Conservation (phyloP, 2,797 vertebrate genomes). For the Phoebastria nigripes region DNA sequence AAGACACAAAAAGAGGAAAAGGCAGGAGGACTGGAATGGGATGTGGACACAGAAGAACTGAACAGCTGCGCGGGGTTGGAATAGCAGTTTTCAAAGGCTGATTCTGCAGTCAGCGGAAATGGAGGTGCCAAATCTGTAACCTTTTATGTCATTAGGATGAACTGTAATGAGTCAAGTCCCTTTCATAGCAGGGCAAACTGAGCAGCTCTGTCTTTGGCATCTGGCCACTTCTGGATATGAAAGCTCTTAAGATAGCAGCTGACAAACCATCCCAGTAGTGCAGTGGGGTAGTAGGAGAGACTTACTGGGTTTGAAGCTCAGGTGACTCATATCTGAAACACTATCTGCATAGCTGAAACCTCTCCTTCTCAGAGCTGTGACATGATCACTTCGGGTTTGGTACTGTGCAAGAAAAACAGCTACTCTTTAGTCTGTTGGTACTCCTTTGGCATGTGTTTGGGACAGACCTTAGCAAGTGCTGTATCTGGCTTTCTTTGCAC, state of each 20-base stretch:
- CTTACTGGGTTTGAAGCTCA: not conserved
- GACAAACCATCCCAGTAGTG: not conserved
- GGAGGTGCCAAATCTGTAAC: not conserved
- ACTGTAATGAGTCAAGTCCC: not conserved
- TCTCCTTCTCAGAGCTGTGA: not conserved
- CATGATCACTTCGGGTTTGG: not conserved
- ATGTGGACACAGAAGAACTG: not conserved
- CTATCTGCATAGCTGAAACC: not conserved
- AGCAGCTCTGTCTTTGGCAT: not conserved
- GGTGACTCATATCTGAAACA: not conserved
- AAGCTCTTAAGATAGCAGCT: not conserved
- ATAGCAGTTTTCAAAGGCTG: not conserved
- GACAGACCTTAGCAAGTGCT: not conserved
- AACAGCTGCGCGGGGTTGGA: not conserved
- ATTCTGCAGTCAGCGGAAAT: not conserved
- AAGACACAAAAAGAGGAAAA: not conserved
- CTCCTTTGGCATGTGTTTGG: not conserved
- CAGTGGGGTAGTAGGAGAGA: not conserved
- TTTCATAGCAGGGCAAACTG: not conserved
- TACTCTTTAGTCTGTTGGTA: not conserved
- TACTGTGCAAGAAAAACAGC: not conserved
- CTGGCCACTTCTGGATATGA: not conserved
- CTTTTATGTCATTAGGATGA: not conserved
- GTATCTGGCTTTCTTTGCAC: not conserved
- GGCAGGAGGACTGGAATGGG: not conserved